Evolutionary conservation across 2,113 vertebrate genomes (phyloP), one percentile per base, ranked within the genome.

Genomic region (Trichomycterus rosablanca): DNA sequence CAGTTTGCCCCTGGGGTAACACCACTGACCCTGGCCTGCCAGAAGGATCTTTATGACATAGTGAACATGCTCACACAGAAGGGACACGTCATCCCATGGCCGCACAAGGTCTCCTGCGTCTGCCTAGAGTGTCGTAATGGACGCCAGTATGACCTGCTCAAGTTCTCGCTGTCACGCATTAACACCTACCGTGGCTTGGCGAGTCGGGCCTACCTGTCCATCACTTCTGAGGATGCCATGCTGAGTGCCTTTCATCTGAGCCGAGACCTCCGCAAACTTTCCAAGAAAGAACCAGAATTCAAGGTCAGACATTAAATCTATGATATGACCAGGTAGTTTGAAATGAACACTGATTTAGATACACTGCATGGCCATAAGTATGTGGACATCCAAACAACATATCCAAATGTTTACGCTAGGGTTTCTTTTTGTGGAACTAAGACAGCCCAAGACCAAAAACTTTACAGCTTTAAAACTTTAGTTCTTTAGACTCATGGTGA

Each of bases 111-210:
- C 59, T 94, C 93, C 75, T 93, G 92, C 0, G 26, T 81, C 48
- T 94, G 92, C 68, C 81, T 93, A n/a, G 90, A 94, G 75, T 94
- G 92, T 70, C 87, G 85, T 26, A 95, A 95, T 0, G 89, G 87
- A 0, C 86, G 92, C 7, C 86, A 88, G 67, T 94, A 92, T 0
- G 92, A 94, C 76, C 81, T 94, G 63, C 86, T 94, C 7, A 93
- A 92, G 80, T 94, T 95, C 82, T 95, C 93, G 1, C 71, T 95
- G 63, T 94, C 92, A 3, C 89, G 89, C 8, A 95, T 95, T 80
- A 95, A 94, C 78, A 95, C 91, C 5, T 93, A 94, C 73, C 85
- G 87, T 1, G 92, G 92, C 61, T 89, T 94, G 0, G 91, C 91
- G 75, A 93, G 91, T 80, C 80, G 90, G 0, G 89, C 93, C 15